Conservation (phyloP, 2,888 invertebrate species). For the Tetragonisca angustula region DNA sequence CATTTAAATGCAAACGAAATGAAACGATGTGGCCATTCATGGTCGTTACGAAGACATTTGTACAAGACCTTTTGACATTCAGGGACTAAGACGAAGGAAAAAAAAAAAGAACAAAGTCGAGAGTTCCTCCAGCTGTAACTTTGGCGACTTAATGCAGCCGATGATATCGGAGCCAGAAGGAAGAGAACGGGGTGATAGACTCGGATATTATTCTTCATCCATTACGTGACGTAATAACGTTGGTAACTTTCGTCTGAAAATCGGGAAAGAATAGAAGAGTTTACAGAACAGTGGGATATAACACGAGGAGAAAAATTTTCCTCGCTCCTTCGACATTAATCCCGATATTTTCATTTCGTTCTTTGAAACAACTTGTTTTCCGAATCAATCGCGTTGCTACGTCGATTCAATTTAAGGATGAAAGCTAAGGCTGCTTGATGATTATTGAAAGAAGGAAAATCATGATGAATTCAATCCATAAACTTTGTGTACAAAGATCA, state of each 20-base stretch:
- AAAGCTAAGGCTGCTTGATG: no score
- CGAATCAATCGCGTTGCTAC: no score
- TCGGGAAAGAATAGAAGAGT: neutral
- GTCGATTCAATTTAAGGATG: no score
- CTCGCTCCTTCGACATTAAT: neutral
- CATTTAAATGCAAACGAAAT: constrained; percentile 36
- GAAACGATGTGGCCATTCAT: neutral
- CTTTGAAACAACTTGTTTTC: no score
- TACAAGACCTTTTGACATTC: neutral
- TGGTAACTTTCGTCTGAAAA: constrained; percentile 2
- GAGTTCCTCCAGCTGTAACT: neutral
- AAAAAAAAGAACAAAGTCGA: neutral
- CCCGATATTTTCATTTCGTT: no score
- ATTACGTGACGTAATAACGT: neutral
- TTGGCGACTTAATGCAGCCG: neutral
- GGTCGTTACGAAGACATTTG: neutral
- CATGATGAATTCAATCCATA: no score
- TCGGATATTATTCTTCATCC: neutral
- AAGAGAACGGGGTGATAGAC: neutral
- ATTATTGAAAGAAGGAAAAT: no score
- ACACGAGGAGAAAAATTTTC: neutral
- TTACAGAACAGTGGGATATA: neutral
- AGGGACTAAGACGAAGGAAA: neutral
- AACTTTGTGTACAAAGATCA: no score
- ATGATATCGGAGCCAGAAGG: neutral